A percentile compares a stretch with the other conserved stretches of the same genome.
These are phyloP conservation scores for Acleris holmiana DNA, from an alignment of 2,888 invertebrate species.

Conservation along the genomic window DNA sequence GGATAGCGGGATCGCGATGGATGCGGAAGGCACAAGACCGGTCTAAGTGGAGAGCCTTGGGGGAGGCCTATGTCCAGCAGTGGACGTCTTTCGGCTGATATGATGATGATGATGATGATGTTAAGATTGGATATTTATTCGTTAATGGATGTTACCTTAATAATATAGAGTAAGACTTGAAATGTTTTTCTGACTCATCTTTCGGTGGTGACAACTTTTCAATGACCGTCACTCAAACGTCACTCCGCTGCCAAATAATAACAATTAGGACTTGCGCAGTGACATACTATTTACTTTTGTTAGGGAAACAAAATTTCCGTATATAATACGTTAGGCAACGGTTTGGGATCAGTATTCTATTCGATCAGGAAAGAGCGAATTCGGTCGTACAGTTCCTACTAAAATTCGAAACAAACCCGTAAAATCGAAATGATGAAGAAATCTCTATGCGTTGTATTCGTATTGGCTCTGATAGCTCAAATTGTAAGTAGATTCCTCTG, in stretches of 20 bases:
- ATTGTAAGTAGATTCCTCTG: slow-evolving; percentile 24
- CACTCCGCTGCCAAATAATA: slow-evolving; percentile 14
- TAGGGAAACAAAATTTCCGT: slow-evolving; percentile 4
- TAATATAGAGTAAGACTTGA: not conserved
- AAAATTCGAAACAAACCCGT: not conserved
- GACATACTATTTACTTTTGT: slow-evolving; percentile 16
- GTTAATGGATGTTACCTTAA: slow-evolving; percentile 2
- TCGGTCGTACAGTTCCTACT: slow-evolving; percentile 6
- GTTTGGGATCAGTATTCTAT: slow-evolving; percentile 14
- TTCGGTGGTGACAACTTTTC: slow-evolving; percentile 10
- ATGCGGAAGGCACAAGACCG: no score
- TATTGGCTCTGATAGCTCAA: slow-evolving; percentile 24
- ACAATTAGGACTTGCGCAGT: slow-evolving; percentile 23
- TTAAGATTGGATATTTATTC: not conserved
- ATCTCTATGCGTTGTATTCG: slow-evolving; percentile 22
- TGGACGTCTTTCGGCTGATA: no score
- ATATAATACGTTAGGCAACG: slow-evolving; percentile 12
- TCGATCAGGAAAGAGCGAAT: not conserved
- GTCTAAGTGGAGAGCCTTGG: no score
- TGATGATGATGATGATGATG: no score
- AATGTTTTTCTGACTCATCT: slow-evolving; percentile 11
- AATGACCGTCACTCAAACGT: slow-evolving; percentile 29
- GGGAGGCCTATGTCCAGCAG: no score
- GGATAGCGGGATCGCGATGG: no score
- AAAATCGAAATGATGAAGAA: slow-evolving; percentile 23